These are phyloP conservation scores for Lepisosteus oculatus DNA, from an alignment of 2,113 vertebrate species.

Conservation along the genomic window DNA sequence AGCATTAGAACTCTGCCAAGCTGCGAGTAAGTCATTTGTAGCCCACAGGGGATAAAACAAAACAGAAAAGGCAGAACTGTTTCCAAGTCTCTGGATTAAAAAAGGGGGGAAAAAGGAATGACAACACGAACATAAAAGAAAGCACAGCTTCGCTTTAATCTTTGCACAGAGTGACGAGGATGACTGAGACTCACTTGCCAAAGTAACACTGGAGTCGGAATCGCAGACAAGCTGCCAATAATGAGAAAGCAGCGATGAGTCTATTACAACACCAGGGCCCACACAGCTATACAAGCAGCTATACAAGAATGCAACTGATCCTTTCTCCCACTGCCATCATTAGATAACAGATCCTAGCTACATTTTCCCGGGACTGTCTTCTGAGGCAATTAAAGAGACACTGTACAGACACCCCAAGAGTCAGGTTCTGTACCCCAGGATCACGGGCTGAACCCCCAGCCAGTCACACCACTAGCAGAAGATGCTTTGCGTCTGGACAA, in stretches of 20 bases:
- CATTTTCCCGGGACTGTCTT: conserved; percentile 36
- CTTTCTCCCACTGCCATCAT: conserved; percentile 35
- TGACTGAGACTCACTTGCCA: conserved; percentile 26
- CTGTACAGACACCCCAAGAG: conserved; percentile 18
- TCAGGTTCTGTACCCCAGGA: no score
- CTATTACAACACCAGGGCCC: conserved; percentile 40
- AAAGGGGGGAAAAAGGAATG: conserved; percentile 31
- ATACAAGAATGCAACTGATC: neutral
- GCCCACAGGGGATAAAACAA: conserved; percentile 35
- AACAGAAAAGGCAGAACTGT: conserved; percentile 33
- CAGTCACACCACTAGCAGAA: no score
- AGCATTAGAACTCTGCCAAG: conserved; percentile 54
- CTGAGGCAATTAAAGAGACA: conserved; percentile 53
- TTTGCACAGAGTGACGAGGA: conserved; percentile 4
- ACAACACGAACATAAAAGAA: conserved; percentile 32
- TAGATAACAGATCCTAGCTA: conserved; percentile 33
- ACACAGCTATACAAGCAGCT: conserved; percentile 36
- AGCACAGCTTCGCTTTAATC: conserved; percentile 8
- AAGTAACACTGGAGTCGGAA: conserved; percentile 38
- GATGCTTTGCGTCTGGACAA: no score
- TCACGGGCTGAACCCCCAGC: no score
- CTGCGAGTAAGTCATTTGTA: conserved; percentile 45
- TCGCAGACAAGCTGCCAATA: conserved; percentile 25
- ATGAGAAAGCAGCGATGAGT: conserved; percentile 26
- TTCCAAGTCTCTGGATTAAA: conserved; percentile 42